Conservation (phyloP, 2,797 vertebrate genomes). For the Eulemur albifrons region DNA sequence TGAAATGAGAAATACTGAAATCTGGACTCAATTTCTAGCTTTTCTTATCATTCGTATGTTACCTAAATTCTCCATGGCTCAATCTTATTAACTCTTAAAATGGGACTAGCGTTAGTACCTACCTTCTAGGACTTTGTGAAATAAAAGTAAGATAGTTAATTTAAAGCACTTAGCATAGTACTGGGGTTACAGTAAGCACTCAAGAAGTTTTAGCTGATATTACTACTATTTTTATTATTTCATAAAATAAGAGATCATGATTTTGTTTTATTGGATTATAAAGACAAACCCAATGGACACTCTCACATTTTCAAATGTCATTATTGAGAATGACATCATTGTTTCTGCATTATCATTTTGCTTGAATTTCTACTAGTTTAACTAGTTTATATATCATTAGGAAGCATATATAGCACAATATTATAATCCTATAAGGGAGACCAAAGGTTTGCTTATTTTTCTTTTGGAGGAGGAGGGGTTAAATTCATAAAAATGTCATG, state of each 20-base stretch:
- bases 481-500: not conserved
- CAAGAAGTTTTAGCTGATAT: not conserved
- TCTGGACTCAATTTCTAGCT: not conserved
- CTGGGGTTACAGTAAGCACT: not conserved
- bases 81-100: conserved; percentile 5
- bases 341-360: not conserved
- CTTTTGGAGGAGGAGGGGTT: not conserved
- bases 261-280: conserved; percentile 7
- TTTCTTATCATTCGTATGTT: not conserved
- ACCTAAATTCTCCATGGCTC: not conserved
- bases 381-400: not conserved
- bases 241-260: not conserved
- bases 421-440: not conserved
- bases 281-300: not conserved
- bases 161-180: not conserved
- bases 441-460: not conserved
- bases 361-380: not conserved
- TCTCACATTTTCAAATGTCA: not conserved
- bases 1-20: not conserved
- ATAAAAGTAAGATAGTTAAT: not conserved
- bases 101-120: not conserved
- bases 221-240: not conserved
- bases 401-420: not conserved
- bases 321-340: not conserved
- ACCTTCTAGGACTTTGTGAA: not conserved